Evolutionary conservation across 2,797 vertebrate species (phyloP), one percentile per base, ranked within the genome.

Genomic region (Tiaroga cobitis): DNA sequence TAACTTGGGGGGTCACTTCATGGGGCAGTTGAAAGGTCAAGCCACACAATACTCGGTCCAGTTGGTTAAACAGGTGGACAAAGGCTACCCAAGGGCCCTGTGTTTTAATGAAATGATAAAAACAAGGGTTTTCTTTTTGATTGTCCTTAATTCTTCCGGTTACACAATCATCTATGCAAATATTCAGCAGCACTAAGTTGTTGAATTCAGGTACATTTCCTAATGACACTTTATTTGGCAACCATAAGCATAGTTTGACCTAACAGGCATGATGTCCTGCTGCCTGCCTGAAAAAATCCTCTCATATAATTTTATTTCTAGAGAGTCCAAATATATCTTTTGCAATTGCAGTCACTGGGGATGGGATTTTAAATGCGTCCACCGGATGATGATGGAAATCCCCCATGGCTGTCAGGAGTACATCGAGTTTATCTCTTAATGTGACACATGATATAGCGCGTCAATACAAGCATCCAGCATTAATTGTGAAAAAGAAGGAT

Each of bases 1-100:
- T 67, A 65, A 70, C 84, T 85, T 85, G 83, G 68, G 51, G 90
- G 90, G 90, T 93, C 85, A 76, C 29, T 77, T 84, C 86, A 80
- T 61, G 51, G 74, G 81, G 90, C 89, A 51, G 78, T 29, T 87
- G 92, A 91, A 91, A 92, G 85, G 4, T 68, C 86, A 81, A 41
- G 81, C 72, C 79, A 77, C 65, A 81, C 86, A 87, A 85, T 70
- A 79, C 91, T 87, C 88, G 91, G 86, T 89, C 92, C 91, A 93
- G 91, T 91, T 94, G 93, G 88, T 79, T 85, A 83, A 90, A 94
- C 93, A 93, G 92, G 91, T 95, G 94, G 83, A 79, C 80, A 68
- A 37, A 87, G 82, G 80, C 34, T 81, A 15, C 32, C 26, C 41
- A 84, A 73, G 34, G 69, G 46, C 75, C n/a, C 70, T 88, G 77